phyloP scores from a whole-genome alignment of 1,140 invertebrate species.

The Battus philenor region DNA sequence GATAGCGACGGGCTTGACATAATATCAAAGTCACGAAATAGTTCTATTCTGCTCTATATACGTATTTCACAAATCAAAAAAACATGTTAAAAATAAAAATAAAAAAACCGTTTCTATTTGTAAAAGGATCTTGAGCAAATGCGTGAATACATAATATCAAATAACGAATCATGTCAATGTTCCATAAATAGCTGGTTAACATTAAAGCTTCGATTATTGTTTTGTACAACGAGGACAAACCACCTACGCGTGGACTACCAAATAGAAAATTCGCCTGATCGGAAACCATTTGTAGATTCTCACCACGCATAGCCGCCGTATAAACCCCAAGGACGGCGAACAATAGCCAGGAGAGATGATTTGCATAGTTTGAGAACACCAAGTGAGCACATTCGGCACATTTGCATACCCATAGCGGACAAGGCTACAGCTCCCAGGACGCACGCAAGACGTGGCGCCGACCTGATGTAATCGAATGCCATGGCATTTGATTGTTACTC shows the following conservation, averaged over 20 bases:
- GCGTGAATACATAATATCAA: too few species aligned
- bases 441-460: slow-evolving; percentile 29
- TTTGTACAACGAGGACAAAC: slow-evolving; percentile 18
- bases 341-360: slow-evolving; percentile 64
- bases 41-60: too few species aligned
- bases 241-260: slow-evolving; percentile 5
- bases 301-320: slow-evolving; percentile 45
- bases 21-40: too few species aligned
- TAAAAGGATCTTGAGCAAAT: too few species aligned
- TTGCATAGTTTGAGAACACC: slow-evolving; percentile 50
- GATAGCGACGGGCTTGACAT: too few species aligned
- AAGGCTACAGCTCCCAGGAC: slow-evolving; percentile 28
- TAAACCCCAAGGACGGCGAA: slow-evolving; percentile 62
- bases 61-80: too few species aligned
- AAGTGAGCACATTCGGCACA: slow-evolving; percentile 54
- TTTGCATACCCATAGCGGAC: slow-evolving; percentile 61
- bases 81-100: too few species aligned
- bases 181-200: too few species aligned
- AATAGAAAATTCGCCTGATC: slow-evolving; percentile 41
- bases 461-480: slow-evolving; percentile 56
- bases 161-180: too few species aligned
- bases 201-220: slow-evolving; percentile 1
- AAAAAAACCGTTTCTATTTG: too few species aligned
- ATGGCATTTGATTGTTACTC: too few species aligned
- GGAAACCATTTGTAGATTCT: slow-evolving; percentile 54